phyloP scores from a whole-genome alignment of 2,888 invertebrate species.

The Oscheius onirici region DNA sequence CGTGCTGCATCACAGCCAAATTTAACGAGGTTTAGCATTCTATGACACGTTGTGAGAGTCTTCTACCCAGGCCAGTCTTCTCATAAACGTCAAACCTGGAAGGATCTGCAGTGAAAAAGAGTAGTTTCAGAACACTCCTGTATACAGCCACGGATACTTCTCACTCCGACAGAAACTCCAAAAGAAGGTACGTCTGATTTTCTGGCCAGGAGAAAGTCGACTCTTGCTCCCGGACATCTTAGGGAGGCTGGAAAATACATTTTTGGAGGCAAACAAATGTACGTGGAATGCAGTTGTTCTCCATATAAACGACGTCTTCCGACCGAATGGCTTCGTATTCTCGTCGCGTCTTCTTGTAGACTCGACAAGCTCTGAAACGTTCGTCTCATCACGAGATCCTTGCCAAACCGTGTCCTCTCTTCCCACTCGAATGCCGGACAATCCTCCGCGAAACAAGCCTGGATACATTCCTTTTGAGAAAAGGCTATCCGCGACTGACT shows the following conservation, averaged over 20 bases:
- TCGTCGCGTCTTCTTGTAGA: conserved; percentile 23
- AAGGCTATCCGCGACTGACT: conserved; percentile 14
- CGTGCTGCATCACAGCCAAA: too few species aligned
- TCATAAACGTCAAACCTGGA: conserved; percentile 39
- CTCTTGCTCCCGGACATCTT: conserved; percentile 41
- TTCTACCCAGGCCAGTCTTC: background rate
- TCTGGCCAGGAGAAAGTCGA: conserved; percentile 63
- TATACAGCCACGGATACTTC: conserved; percentile 61
- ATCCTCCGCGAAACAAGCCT: conserved; percentile 43
- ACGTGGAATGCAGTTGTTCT: conserved; percentile 76
- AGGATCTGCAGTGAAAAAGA: conserved; percentile 60
- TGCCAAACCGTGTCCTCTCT: conserved; percentile 36
- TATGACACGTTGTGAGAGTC: too few species aligned
- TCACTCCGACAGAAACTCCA: conserved; percentile 47
- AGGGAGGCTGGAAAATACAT: conserved; percentile 4
- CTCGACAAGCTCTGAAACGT: conserved; percentile 6
- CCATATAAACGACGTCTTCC: conserved; percentile 74
- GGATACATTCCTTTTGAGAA: conserved; percentile 41
- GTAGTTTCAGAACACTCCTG: conserved; percentile 61
- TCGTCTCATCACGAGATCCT: too few species aligned
- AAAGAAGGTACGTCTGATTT: conserved; percentile 57
- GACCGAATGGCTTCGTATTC: conserved; percentile 24
- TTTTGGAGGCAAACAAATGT: conserved; percentile 35
- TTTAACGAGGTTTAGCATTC: too few species aligned
- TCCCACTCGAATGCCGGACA: conserved; percentile 48